Evolutionary conservation across 2,888 invertebrate species (phyloP), one percentile per base, ranked within the genome.

Genomic region (Pterostichus madidus): DNA sequence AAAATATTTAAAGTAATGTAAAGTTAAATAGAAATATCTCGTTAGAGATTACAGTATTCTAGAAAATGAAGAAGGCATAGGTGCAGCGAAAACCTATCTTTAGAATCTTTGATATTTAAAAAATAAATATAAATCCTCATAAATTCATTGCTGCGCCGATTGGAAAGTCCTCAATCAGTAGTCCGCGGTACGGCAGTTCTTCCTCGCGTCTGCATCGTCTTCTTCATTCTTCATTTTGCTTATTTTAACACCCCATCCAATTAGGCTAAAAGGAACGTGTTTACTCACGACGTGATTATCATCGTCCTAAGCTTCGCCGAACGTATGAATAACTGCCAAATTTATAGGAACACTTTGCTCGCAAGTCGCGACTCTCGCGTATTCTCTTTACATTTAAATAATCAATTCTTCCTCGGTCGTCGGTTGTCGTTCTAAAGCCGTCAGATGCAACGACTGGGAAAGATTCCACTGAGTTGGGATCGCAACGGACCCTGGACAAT

Each of bases 231-330:
- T 78, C 78, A 78, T 78, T 78, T 78, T 78, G 59, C 77, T 78
- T 78, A 78, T 78, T 78, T 78, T 78, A 78, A 46, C 78, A 59
- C 78, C 44, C 78, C 78, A 78, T 78, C 44, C 78, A 78, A 61
- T 78, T 78, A 78, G 44, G 15, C 78, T 78, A 61, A 78, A 78
- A 59, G 78, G 61, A 78, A 78, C 61, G 78, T 78, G 61, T 78
- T 78, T 78, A 78, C 78, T 79, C 53, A 76, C 68, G 17, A 79
- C 44, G 79, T 79, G 79, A 79, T 79, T 79, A 79, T 79, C 68
- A 61, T 39, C 39, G 61, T 78, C 17, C 17, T 39, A 61, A 77
- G 71, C 49, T 39, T 59, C 59, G 44, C 10, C 35, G 17, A 78
- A 78, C 59, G 64, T 68, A 79, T 46, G 64, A 79, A 68, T 79